These are phyloP conservation scores for Heterodera filipjevi DNA, from an alignment of 2,888 invertebrate species.

Conservation along the genomic window DNA sequence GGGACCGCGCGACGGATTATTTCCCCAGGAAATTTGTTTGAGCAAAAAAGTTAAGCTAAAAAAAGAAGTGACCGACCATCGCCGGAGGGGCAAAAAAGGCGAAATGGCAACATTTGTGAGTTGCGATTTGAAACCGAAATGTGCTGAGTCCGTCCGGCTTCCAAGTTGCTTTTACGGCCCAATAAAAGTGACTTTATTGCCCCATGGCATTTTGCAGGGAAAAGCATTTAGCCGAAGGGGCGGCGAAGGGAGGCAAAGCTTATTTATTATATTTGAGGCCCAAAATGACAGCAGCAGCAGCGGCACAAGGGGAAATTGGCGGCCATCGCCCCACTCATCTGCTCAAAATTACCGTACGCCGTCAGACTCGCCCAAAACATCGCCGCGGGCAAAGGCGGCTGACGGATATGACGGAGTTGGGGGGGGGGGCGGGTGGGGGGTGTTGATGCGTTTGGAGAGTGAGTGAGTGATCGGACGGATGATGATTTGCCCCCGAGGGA, in stretches of 20 bases:
- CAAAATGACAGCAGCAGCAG: background rate
- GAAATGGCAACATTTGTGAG: conserved; percentile 18
- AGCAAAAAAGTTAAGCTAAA: background rate
- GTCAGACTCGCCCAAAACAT: background rate
- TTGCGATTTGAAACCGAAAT: background rate
- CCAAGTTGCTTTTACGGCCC: conserved; percentile 19
- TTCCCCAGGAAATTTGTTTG: background rate
- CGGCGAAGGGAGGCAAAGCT: background rate
- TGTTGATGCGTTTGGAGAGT: background rate
- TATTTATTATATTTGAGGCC: conserved; percentile 19
- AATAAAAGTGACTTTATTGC: conserved; percentile 21
- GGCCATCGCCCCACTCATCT: conserved; percentile 7
- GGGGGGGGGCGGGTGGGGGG: background rate
- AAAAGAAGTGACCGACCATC: background rate
- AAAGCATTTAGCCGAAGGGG: conserved; percentile 5
- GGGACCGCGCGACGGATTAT: background rate
- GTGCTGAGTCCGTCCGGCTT: background rate
- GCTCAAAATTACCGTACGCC: conserved; percentile 12
- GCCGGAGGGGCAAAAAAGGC: background rate
- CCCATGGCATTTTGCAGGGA: background rate
- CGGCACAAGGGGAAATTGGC: background rate
- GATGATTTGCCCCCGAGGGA: background rate
- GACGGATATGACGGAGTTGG: conserved; percentile 20
- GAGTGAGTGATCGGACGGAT: conserved; percentile 1
- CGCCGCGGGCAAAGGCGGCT: conserved; percentile 5